Evolutionary conservation across 2,113 vertebrate genomes (phyloP).

Genomic region (Cheirogaleus medius): DNA sequence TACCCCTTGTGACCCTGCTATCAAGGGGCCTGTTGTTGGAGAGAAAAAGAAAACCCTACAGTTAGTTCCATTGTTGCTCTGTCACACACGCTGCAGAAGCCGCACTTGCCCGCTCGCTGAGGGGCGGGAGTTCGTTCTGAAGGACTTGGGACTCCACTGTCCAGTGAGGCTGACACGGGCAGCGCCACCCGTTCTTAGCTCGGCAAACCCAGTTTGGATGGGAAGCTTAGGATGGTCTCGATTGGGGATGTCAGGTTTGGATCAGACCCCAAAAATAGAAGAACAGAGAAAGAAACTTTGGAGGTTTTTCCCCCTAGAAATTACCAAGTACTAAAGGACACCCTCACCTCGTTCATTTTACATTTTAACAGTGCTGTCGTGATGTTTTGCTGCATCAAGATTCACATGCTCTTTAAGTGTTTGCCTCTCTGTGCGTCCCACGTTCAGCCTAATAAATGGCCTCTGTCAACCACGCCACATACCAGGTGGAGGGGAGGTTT

Average conservation of each 20-base stretch:
- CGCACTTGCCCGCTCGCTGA: fast-evolving
- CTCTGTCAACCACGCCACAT: fast-evolving
- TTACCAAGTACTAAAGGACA: neutral
- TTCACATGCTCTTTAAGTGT: neutral
- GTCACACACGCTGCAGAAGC: too few species aligned
- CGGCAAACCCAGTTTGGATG: neutral
- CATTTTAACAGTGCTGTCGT: neutral
- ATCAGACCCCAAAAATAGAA: neutral
- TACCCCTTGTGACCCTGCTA: neutral
- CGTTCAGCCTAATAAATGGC: neutral
- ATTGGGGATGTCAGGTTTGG: neutral
- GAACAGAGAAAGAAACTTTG: neutral
- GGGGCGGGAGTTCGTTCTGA: neutral
- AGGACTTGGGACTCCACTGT: neutral
- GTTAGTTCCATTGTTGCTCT: neutral
- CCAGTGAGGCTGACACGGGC: neutral
- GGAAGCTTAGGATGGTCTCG: neutral
- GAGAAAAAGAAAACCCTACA: neutral
- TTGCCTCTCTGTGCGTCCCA: neutral
- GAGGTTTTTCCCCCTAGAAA: neutral
- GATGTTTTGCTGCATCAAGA: too few species aligned
- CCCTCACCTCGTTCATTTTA: neutral
- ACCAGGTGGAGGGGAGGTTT: neutral
- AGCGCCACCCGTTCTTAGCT: fast-evolving
- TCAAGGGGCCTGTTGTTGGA: neutral